These are phyloP conservation scores for Trichoplusia ni DNA, from an alignment of 1,140 invertebrate genomes.

Conservation along the genomic window DNA sequence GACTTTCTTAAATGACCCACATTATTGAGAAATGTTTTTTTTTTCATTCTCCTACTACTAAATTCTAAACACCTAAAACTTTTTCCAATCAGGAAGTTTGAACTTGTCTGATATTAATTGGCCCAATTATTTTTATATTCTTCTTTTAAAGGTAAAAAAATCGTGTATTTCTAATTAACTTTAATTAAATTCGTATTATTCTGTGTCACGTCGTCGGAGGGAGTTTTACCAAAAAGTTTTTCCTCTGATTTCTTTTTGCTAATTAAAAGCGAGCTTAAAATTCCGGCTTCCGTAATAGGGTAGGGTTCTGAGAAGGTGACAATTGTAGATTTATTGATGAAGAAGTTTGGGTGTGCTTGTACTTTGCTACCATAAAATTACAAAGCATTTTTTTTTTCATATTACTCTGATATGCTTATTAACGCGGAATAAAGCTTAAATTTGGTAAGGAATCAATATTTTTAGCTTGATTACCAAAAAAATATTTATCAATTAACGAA, in stretches of 20 bases:
- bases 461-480: no score
- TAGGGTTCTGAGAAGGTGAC: constrained; percentile 5
- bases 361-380: no score
- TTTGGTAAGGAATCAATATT: no score
- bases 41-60: no score
- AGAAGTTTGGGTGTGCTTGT: not conserved
- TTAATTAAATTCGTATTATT: constrained; percentile 50
- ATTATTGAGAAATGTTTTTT: no score
- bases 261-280: constrained; percentile 41
- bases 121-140: constrained; percentile 5
- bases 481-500: no score
- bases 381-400: no score
- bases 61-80: not conserved
- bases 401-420: no score
- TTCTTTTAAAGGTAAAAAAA: not conserved
- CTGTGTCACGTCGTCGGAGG: constrained; percentile 2
- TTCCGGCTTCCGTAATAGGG: not conserved
- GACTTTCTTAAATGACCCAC: no score
- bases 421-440: no score
- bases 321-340: constrained; percentile 2
- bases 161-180: constrained; percentile 39
- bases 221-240: constrained; percentile 34
- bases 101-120: not conserved
- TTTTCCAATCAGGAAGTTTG: constrained; percentile 1
- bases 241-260: constrained; percentile 19